Evolutionary conservation across 2,113 vertebrate species (phyloP), one percentile per base, ranked within the genome.

Genomic region (Penelope pileata): DNA sequence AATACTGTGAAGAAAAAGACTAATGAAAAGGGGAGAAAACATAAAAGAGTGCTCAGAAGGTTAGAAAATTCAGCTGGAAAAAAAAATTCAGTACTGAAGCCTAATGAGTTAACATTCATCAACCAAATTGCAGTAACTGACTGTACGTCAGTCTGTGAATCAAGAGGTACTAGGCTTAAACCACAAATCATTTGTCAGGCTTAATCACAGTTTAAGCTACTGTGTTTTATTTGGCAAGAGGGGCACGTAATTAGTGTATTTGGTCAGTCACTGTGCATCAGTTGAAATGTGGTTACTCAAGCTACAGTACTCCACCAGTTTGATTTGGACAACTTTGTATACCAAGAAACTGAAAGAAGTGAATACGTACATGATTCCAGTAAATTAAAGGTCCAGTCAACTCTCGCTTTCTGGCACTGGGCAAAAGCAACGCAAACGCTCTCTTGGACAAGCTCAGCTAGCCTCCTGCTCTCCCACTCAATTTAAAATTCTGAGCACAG

Each of bases 401-500:
- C 34, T 40, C 27, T 48, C 75, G 38, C 23, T 69, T 84, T 86
- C 64, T 32, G 53, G 51, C 15, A 43, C 48, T 45, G 58, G 81
- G 56, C 63, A 83, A 86, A 90, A 92, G 14, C 64, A 72, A 70
- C 69, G 64, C 93, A 97, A 75, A 95, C 85, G 98, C 98, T 97
- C 97, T 94, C 97, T 98, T 96, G 87, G 96, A 96, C 73, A 59
- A 94, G 76, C n/a, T 85, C 96, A 98, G 97, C 97, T 98, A 98
- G 95, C 76, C 97, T 97, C 97, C 94, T 97, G 94, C 96, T 93
- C 3, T 14, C 83, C 45, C 62, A 77, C 77, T 45, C 51, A 54
- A 78, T 50, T 96, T 94, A 94, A 96, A 97, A 97, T 95, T 97
- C 80, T 83, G 91, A 95, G 90, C 81, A 88, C 89, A 97, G 76